Evolutionary conservation across 2,888 invertebrate species (phyloP).

Genomic region (Gastracanthus pulcherrimus): DNA sequence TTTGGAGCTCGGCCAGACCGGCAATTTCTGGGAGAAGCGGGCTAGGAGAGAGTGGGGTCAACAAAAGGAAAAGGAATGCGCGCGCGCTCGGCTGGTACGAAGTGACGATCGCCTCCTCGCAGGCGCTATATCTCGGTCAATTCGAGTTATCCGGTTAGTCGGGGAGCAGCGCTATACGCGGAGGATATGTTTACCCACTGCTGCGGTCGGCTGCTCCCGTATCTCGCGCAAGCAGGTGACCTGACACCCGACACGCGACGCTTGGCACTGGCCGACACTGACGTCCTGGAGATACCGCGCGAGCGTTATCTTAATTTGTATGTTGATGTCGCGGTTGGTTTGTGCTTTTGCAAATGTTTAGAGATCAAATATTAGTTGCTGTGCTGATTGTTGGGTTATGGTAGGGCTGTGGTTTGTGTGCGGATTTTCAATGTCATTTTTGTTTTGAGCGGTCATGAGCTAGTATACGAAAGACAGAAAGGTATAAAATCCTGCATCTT

Average conservation of each 20-base stretch:
- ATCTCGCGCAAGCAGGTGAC: conserved; percentile 20
- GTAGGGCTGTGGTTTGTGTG: no score
- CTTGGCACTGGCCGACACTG: no score
- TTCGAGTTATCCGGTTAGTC: conserved; percentile 37
- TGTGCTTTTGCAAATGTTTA: no score
- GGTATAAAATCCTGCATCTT: no score
- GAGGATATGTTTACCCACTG: conserved; percentile 25
- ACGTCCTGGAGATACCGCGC: neutral
- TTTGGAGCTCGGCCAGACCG: conserved; percentile 66
- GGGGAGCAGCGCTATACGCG: neutral
- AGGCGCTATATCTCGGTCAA: conserved; percentile 45
- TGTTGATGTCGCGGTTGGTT: no score
- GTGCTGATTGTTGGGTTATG: no score
- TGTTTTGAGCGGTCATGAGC: no score
- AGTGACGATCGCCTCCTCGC: conserved; percentile 52
- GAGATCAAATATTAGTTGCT: no score
- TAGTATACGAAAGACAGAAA: no score
- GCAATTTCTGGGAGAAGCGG: conserved; percentile 62
- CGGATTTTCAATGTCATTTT: no score
- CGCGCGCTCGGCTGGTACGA: neutral
- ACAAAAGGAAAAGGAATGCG: conserved; percentile 30
- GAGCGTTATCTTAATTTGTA: no score
- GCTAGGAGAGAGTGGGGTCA: no score
- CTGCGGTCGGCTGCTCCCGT: neutral
- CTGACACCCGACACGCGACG: neutral